Percentiles rank a stretch among this genome's conserved stretches.
Conservation (phyloP, 1,140 invertebrate species). For the Drosophila ercepeae region DNA sequence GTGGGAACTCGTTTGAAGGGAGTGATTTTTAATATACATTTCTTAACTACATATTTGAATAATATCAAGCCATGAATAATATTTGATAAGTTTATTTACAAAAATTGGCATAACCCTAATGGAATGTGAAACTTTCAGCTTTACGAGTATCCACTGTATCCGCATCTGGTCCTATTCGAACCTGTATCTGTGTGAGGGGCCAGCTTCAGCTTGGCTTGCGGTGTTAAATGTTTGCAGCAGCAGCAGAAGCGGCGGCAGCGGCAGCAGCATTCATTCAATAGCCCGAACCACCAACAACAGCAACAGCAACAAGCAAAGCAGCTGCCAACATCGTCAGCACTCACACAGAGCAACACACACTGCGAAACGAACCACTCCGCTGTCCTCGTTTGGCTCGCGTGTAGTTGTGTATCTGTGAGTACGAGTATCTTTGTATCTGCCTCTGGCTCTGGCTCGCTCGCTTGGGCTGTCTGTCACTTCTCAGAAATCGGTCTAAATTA, state of each 20-base stretch:
- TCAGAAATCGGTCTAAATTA: constrained; percentile 83
- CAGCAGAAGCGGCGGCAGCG: constrained; percentile 34
- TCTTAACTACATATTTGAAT: too few species aligned
- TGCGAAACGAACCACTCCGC: constrained; percentile 5
- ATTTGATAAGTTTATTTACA: too few species aligned
- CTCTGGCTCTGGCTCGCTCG: constrained; percentile 26
- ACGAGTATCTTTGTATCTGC: constrained; percentile 38
- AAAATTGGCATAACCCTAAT: too few species aligned
- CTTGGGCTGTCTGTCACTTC: constrained; percentile 76
- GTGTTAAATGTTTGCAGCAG: constrained; percentile 79
- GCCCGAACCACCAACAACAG: constrained; percentile 42
- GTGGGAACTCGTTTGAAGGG: background rate
- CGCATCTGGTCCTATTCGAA: constrained; percentile 31
- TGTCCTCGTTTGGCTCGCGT: constrained; percentile 38
- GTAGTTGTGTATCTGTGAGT: constrained; percentile 30
- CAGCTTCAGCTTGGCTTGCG: constrained; percentile 72
- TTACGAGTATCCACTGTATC: constrained; percentile 41
- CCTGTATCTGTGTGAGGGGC: constrained; percentile 51
- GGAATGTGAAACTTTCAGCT: constrained; percentile 7
- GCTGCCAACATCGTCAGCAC: constrained; percentile 69
- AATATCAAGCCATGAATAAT: too few species aligned
- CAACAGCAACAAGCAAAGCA: constrained; percentile 39
- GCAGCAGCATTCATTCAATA: constrained; percentile 74
- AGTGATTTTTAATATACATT: background rate
- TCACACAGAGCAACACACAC: constrained; percentile 22